Evolutionary conservation across 2,888 invertebrate genomes (phyloP).

Genomic region (Lycophotia porphyrea): DNA sequence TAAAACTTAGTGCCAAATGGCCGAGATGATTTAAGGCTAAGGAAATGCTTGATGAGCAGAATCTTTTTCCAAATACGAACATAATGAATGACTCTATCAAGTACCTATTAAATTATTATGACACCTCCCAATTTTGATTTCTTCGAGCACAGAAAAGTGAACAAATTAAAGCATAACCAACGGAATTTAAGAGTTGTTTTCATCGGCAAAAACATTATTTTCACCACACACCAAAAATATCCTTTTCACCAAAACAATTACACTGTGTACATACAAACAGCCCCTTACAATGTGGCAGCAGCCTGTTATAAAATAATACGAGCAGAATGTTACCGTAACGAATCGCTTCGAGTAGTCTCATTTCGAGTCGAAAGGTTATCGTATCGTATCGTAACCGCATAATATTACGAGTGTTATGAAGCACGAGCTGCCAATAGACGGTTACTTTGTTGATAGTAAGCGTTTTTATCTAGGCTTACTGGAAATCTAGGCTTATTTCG

Average conservation of each 20-base stretch:
- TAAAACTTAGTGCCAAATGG: not conserved
- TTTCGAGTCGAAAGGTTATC: constrained; percentile 64
- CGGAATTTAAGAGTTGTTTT: not conserved
- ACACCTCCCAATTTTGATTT: not conserved
- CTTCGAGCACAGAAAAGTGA: not conserved
- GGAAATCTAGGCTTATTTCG: not conserved
- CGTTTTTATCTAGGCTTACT: not conserved
- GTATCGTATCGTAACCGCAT: constrained; percentile 52
- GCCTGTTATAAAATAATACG: constrained; percentile 60
- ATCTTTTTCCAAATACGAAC: not conserved
- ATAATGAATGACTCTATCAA: too few species aligned
- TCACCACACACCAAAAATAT: too few species aligned
- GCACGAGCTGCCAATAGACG: constrained; percentile 22
- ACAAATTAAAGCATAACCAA: not conserved
- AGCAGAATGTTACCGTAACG: constrained; percentile 62
- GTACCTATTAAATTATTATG: not conserved
- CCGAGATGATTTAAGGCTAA: not conserved
- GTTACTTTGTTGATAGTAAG: constrained; percentile 1
- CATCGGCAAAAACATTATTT: not conserved
- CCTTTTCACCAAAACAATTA: not conserved
- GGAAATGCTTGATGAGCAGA: not conserved
- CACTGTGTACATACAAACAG: not conserved
- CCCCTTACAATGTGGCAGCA: constrained; percentile 26
- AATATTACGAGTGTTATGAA: constrained; percentile 42
- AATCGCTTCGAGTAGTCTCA: constrained; percentile 59